These are phyloP conservation scores for Pogoniulus pusillus DNA, from an alignment of 2,797 vertebrate genomes.

Conservation along the genomic window DNA sequence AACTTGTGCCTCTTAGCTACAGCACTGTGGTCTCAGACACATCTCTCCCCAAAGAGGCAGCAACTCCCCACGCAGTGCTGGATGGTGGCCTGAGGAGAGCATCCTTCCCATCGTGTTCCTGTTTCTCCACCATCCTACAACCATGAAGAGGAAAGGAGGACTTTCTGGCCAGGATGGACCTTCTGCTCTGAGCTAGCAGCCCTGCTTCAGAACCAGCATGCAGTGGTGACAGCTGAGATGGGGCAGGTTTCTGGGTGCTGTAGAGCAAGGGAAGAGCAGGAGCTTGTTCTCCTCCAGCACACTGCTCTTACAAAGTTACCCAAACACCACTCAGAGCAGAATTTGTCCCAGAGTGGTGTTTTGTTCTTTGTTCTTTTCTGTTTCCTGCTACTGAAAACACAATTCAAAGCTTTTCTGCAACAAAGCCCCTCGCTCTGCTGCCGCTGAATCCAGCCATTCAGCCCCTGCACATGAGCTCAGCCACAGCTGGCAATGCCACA, in stretches of 20 bases:
- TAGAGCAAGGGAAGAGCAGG: not conserved
- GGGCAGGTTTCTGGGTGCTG: not conserved
- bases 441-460: not conserved
- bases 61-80: not conserved
- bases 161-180: not conserved
- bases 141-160: not conserved
- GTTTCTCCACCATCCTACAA: not conserved
- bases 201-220: rapidly evolving
- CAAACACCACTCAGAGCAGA: conserved; percentile 12
- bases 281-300: not conserved
- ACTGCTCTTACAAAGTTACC: not conserved
- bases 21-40: not conserved
- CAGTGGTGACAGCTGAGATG: not conserved
- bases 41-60: not conserved
- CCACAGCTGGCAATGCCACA: conserved; percentile 22
- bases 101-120: not conserved
- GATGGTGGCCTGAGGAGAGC: not conserved
- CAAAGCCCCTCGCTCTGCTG: not conserved
- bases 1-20: not conserved
- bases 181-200: not conserved
- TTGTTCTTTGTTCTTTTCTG: conserved; percentile 44
- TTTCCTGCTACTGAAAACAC: conserved; percentile 50
- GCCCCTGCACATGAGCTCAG: not conserved
- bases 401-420: conserved; percentile 49
- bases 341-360: conserved; percentile 18